phyloP scores from a whole-genome alignment of 2,888 invertebrate species.

The Drosophila putrida region DNA sequence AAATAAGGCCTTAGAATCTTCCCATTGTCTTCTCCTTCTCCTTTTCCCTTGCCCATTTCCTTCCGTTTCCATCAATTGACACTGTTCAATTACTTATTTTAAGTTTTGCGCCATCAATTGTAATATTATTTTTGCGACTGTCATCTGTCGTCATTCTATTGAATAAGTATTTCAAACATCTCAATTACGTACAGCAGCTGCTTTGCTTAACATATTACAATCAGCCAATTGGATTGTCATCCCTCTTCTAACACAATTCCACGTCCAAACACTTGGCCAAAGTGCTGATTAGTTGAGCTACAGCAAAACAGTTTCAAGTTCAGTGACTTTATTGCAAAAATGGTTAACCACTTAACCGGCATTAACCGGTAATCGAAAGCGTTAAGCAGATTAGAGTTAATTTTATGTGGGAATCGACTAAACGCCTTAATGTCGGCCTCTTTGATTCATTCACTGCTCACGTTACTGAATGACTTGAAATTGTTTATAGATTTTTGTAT shows the following conservation, averaged over 20 bases:
- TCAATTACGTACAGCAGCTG: slow-evolving; percentile 6
- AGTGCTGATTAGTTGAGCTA: slow-evolving; percentile 10
- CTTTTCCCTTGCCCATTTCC: slow-evolving; percentile 3
- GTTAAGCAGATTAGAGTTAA: slow-evolving; percentile 37
- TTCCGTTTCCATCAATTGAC: slow-evolving; percentile 17
- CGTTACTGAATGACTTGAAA: slow-evolving; percentile 4
- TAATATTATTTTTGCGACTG: slow-evolving; percentile 13
- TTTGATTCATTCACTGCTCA: slow-evolving; percentile 17
- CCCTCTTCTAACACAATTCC: not conserved
- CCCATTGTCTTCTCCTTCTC: not conserved
- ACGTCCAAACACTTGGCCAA: not conserved
- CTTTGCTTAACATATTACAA: not conserved
- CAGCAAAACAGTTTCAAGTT: slow-evolving; percentile 53
- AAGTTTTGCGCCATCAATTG: slow-evolving; percentile 41
- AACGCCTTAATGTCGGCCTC: not conserved
- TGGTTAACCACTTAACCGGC: slow-evolving; percentile 40
- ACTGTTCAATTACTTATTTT: slow-evolving; percentile 21
- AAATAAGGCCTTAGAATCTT: not conserved
- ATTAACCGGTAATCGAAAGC: slow-evolving; percentile 38
- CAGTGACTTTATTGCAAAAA: slow-evolving; percentile 51
- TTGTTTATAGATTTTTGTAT: not conserved
- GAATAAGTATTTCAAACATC: slow-evolving; percentile 12
- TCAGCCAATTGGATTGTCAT: slow-evolving; percentile 1
- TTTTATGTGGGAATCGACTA: slow-evolving; percentile 10
- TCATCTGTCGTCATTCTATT: slow-evolving; percentile 1